A percentile compares a stretch with the other conserved stretches of the same genome.
phyloP scores from a whole-genome alignment of 2,113 vertebrate genomes.

The Misgurnus mizolepis region DNA sequence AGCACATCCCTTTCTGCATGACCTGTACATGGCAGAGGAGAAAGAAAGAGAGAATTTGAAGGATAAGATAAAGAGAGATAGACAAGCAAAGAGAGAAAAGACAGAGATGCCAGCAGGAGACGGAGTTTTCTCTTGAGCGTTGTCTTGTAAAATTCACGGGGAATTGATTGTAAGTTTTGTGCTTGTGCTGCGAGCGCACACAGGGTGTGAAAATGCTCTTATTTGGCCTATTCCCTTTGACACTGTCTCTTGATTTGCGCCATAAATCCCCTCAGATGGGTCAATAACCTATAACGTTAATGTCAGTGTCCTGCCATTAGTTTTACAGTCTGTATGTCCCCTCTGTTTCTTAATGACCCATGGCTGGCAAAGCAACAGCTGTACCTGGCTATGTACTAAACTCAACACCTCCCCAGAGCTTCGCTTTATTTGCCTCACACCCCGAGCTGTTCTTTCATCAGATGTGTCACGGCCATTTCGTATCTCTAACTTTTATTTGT shows the following conservation, averaged over 20 bases:
- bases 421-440: slow-evolving; percentile 17
- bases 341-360: slow-evolving; percentile 64
- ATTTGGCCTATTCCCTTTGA: slow-evolving; percentile 64
- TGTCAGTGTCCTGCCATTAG: slow-evolving; percentile 69
- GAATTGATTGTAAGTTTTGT: slow-evolving; percentile 61
- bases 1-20: slow-evolving; percentile 51
- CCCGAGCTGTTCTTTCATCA: slow-evolving; percentile 28
- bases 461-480: slow-evolving; percentile 4
- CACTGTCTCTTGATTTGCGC: slow-evolving; percentile 66
- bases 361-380: slow-evolving; percentile 56
- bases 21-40: slow-evolving; percentile 48
- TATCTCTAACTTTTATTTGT: background rate
- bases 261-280: slow-evolving; percentile 72
- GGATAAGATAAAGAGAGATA: too few species aligned
- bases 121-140: slow-evolving; percentile 32
- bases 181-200: slow-evolving; percentile 47
- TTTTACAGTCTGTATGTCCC: slow-evolving; percentile 66
- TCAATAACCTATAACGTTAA: slow-evolving; percentile 76
- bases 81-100: slow-evolving; percentile 27
- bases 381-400: slow-evolving; percentile 49
- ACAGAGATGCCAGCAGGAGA: slow-evolving; percentile 1
- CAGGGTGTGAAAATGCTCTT: slow-evolving; percentile 54
- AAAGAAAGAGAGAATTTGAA: background rate
- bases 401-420: slow-evolving; percentile 38
- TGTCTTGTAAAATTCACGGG: slow-evolving; percentile 56